Evolutionary conservation across 2,113 vertebrate species (phyloP), one percentile per base, ranked within the genome.

Genomic region (Mohoua ochrocephala): DNA sequence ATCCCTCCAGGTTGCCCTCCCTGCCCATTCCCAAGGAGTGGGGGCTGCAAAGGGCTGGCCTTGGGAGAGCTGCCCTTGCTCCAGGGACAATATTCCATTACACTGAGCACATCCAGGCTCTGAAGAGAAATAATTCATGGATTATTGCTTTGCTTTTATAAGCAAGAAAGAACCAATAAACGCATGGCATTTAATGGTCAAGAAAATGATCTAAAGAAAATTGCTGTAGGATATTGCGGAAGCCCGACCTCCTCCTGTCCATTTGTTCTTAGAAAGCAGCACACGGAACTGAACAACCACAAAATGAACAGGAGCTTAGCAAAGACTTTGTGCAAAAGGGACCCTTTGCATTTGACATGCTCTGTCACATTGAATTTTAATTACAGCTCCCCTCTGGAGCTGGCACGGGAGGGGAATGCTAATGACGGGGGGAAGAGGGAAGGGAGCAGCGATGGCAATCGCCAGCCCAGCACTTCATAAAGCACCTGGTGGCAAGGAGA

Each of bases 361-460:
- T 92, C 78, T 70, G 85, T 89, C 95, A 96, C 70, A 60, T 41
- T 96, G 95, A 95, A 98, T 97, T 97, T 97, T 96, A 97, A 97
- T 97, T 96, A 94, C 88, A 91, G 89, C 93, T 91, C 93, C 94
- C 84, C 95, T 74, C 92, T 73, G 83, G 94, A 81, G 80, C 96
- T 79, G 65, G 85, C 12, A 30, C 45, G 2, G 82, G 94, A 94
- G 84, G 64, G 81, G 97, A 97, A 95, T 97, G 94, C 75, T 96
- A 96, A 97, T 88, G 83, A 65, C 0, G 2, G 18, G 64, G 16
- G 95, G 91, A 97, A 97, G 83, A 78, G 45, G 87, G 65, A 56
- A 86, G 61, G 65, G 15, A 96, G 78, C 61, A 68, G 77, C 15
- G 2, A 28, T 7, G 63, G 69, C 54, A 47, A 24, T 60, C 28